Evolutionary conservation across 1,140 invertebrate genomes (phyloP).

Genomic region (Heliconius melpomene): DNA sequence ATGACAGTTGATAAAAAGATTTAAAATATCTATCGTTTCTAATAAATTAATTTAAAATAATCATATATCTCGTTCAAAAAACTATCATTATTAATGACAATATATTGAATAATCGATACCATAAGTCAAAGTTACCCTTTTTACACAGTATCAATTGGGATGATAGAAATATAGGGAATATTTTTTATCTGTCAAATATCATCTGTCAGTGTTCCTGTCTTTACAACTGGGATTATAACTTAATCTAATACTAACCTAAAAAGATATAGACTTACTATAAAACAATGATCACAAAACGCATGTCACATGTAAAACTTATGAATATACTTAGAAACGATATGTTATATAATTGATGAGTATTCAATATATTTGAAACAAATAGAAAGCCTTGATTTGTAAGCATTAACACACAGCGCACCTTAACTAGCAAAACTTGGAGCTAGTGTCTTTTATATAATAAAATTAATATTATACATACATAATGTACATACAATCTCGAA

Average conservation of each 20-base stretch:
- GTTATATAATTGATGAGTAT: conserved; percentile 71
- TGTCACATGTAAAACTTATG: conserved; percentile 42
- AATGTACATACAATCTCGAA: conserved; percentile 9
- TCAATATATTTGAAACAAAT: conserved; percentile 61
- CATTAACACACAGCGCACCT: conserved; percentile 67
- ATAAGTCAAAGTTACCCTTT: background rate
- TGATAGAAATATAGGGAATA: too few species aligned
- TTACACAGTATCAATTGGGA: background rate
- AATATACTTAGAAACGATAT: conserved; percentile 65
- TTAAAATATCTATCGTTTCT: background rate
- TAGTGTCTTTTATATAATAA: conserved; percentile 46
- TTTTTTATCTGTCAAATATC: background rate
- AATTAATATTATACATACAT: conserved; percentile 14
- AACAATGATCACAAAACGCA: conserved; percentile 66
- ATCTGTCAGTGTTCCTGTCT: conserved; percentile 26
- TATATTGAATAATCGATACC: background rate
- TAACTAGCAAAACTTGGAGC: conserved; percentile 75
- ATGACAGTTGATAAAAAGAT: conserved; percentile 8
- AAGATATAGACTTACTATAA: conserved; percentile 48
- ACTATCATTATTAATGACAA: background rate
- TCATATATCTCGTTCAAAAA: too few species aligned
- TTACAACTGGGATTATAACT: conserved; percentile 3
- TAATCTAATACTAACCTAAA: conserved; percentile 17
- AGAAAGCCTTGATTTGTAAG: conserved; percentile 58
- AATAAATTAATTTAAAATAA: too few species aligned